Percentiles rank a stretch among this genome's conserved stretches.
Evolutionary conservation across 2,888 invertebrate genomes (phyloP).

Genomic region (Macrosiphum euphorbiae): DNA sequence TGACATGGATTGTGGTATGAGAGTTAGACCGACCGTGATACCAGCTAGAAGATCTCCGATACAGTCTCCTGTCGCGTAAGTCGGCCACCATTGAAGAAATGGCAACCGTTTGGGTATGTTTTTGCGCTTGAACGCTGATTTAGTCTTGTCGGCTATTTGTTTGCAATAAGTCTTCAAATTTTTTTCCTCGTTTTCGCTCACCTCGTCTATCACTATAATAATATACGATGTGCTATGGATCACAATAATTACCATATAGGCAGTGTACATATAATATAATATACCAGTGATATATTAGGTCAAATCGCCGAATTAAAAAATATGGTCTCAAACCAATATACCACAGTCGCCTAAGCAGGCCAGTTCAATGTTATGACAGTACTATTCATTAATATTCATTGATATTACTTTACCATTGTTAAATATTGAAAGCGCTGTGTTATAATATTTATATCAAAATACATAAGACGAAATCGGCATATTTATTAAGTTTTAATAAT

Average conservation of each 20-base stretch:
- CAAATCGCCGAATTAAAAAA: too few relatives aligned
- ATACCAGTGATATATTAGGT: neutral
- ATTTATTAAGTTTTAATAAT: too few relatives aligned
- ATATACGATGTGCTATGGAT: neutral
- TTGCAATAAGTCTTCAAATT: neutral
- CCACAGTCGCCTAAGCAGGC: too few relatives aligned
- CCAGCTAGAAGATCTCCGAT: conserved; percentile 92
- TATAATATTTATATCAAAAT: too few relatives aligned
- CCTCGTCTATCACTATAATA: conserved; percentile 37
- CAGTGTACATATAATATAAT: neutral
- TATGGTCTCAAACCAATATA: too few relatives aligned
- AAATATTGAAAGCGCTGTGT: too few relatives aligned
- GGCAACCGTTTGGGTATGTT: conserved; percentile 82
- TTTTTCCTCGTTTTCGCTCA: neutral
- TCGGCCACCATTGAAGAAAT: conserved; percentile 82
- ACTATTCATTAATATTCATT: too few relatives aligned
- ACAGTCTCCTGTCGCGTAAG: conserved; percentile 80
- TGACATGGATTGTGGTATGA: conserved; percentile 90
- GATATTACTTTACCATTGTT: too few relatives aligned
- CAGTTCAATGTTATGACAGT: too few relatives aligned
- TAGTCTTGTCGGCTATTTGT: neutral
- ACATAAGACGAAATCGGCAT: too few relatives aligned
- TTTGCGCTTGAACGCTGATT: conserved; percentile 76
- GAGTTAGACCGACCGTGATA: conserved; percentile 92
- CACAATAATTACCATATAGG: neutral